Evolutionary conservation across 2,113 vertebrate genomes (phyloP).

Genomic region (Gymnogyps californianus): DNA sequence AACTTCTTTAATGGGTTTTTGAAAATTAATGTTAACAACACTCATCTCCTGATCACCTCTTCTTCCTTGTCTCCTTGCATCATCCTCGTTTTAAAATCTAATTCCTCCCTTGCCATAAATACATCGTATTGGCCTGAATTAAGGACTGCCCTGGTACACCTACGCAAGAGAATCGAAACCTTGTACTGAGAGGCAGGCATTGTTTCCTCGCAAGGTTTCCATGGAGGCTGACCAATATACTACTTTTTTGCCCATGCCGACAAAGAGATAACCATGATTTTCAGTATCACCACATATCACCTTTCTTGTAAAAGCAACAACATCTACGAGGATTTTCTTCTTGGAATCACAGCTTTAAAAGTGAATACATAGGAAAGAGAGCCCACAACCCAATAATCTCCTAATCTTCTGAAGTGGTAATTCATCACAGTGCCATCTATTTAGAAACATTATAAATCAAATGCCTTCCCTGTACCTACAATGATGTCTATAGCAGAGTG

Average conservation of each 20-base stretch:
- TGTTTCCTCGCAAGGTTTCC: background rate
- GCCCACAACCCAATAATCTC: background rate
- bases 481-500: background rate
- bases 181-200: background rate
- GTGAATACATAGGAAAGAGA: background rate
- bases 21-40: background rate
- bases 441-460: slow-evolving; percentile 41
- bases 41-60: background rate
- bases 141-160: background rate
- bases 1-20: background rate
- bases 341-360: background rate
- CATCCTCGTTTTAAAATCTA: background rate
- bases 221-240: background rate
- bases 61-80: background rate
- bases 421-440: slow-evolving; percentile 14
- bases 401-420: background rate
- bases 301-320: background rate
- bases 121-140: accelerated
- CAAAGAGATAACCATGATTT: background rate
- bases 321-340: background rate
- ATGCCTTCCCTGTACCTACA: background rate
- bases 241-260: background rate
- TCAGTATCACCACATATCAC: background rate
- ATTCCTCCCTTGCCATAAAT: background rate
- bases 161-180: background rate